phyloP scores from a whole-genome alignment of 2,797 vertebrate genomes.

The Chaetophractus vellerosus region DNA sequence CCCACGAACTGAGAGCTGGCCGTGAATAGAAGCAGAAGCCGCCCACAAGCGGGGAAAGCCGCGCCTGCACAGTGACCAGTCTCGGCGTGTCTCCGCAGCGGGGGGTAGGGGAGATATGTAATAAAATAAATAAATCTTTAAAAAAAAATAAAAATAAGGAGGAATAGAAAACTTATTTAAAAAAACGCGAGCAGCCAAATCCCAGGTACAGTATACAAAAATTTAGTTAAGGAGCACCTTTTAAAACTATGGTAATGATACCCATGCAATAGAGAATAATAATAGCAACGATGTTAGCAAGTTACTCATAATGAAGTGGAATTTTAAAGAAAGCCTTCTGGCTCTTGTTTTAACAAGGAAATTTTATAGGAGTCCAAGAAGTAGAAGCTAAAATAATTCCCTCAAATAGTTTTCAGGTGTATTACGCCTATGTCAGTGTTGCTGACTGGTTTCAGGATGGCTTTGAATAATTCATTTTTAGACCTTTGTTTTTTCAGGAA shows the following conservation, averaged over 20 bases:
- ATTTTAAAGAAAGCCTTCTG: slow-evolving; percentile 67
- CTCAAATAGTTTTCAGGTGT: slow-evolving; percentile 80
- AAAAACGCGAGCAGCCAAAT: not conserved
- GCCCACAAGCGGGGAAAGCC: no score
- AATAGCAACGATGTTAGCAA: slow-evolving; percentile 48
- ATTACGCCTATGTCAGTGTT: slow-evolving; percentile 80
- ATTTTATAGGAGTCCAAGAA: slow-evolving; percentile 71
- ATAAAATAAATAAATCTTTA: no score
- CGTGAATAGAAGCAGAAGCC: no score
- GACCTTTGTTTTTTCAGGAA: slow-evolving; percentile 84
- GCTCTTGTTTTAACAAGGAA: slow-evolving; percentile 57
- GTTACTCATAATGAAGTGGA: slow-evolving; percentile 57
- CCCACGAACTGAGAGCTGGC: no score
- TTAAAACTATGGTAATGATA: not conserved
- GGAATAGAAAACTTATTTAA: not conserved
- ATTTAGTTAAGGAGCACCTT: not conserved
- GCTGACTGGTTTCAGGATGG: slow-evolving; percentile 77
- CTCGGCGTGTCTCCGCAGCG: no score
- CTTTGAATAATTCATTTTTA: slow-evolving; percentile 88
- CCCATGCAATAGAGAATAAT: slow-evolving; percentile 3
- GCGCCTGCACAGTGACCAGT: no score
- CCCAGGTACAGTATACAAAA: not conserved
- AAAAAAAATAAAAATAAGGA: no score
- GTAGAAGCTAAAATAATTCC: slow-evolving; percentile 72
- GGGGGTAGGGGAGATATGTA: no score